Evolutionary conservation across 2,797 vertebrate genomes (phyloP).

Genomic region (Passerculus sandwichensis): DNA sequence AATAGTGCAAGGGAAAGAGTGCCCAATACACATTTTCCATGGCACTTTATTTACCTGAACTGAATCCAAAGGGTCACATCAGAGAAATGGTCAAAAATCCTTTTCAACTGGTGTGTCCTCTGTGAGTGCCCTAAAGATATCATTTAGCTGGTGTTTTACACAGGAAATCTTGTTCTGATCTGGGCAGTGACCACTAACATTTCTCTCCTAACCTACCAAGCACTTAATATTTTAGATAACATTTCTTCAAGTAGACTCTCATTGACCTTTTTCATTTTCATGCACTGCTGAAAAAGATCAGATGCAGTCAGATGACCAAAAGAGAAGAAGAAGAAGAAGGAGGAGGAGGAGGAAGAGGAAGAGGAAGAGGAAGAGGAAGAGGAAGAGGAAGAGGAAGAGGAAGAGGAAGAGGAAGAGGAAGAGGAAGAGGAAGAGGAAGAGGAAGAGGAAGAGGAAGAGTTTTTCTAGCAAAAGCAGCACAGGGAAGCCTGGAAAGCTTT

Average conservation of each 20-base stretch:
- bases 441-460: not conserved
- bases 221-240: not conserved
- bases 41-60: not conserved
- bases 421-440: not conserved
- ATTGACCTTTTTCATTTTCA: not conserved
- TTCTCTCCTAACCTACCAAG: not conserved
- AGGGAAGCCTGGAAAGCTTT: not conserved
- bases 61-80: not conserved
- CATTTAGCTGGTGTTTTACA: not conserved
- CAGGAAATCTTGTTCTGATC: not conserved
- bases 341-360: not conserved
- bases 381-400: not conserved
- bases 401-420: too few relatives aligned
- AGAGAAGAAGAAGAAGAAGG: not conserved
- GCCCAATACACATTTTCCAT: not conserved
- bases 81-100: not conserved
- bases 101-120: not conserved
- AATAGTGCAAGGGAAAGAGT: not conserved
- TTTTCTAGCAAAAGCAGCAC: not conserved
- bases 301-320: not conserved
- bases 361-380: accelerated
- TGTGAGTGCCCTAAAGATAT: not conserved
- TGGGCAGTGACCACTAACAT: not conserved
- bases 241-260: not conserved
- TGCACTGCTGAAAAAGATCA: not conserved